Percentiles rank a stretch among this genome's conserved stretches.
These are phyloP conservation scores for Trichonephila clavata DNA, from an alignment of 1,140 invertebrate species.

Conservation along the genomic window DNA sequence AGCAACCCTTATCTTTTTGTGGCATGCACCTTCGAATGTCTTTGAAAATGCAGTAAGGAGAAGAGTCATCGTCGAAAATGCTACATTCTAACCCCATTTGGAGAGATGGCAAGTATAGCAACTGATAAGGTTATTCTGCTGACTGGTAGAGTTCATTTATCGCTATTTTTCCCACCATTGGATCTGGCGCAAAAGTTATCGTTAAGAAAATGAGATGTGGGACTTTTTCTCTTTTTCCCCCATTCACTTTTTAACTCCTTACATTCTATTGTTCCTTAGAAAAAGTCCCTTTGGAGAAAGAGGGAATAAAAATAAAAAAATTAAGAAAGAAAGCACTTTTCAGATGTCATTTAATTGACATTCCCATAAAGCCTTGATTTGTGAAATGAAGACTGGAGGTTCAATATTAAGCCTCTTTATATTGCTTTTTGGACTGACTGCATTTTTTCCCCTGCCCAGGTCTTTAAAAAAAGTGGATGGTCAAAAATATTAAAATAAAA, in stretches of 20 bases:
- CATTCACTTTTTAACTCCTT: conserved; percentile 21
- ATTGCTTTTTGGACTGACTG: neutral
- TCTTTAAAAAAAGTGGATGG: neutral
- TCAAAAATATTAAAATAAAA: conserved; percentile 11
- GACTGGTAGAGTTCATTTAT: conserved; percentile 55
- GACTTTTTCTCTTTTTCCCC: neutral
- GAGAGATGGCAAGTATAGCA: conserved; percentile 52
- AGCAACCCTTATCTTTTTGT: neutral
- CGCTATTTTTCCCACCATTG: neutral
- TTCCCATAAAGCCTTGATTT: conserved; percentile 61
- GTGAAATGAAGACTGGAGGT: neutral
- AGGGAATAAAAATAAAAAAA: neutral
- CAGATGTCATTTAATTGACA: conserved; percentile 57
- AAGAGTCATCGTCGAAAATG: conserved; percentile 1
- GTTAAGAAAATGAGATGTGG: conserved; percentile 62
- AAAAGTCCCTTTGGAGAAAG: neutral
- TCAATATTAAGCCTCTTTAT: neutral
- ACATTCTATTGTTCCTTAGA: conserved; percentile 38
- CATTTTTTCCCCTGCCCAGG: neutral
- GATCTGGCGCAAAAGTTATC: conserved; percentile 1
- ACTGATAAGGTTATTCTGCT: conserved; percentile 63
- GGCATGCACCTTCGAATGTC: conserved; percentile 34
- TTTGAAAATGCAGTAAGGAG: neutral
- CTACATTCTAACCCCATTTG: neutral
- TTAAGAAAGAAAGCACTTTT: neutral